phyloP scores from a whole-genome alignment of 2,888 invertebrate species.

The Neocrepidodera transversa region DNA sequence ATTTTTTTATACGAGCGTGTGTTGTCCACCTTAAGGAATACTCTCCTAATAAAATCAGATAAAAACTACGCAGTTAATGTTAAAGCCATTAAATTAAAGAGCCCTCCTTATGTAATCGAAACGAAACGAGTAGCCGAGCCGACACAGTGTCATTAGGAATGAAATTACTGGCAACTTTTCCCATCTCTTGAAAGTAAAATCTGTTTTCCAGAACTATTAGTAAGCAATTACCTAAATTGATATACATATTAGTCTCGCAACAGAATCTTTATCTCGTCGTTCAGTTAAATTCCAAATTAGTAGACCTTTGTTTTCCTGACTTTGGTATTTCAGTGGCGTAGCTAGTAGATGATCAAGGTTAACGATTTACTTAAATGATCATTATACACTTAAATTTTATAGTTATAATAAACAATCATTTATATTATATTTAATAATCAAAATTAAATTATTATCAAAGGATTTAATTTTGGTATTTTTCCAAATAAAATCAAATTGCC shows the following conservation, averaged over 20 bases:
- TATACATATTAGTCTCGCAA: slow-evolving; percentile 51
- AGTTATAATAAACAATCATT: too few species aligned
- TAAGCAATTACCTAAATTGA: slow-evolving; percentile 51
- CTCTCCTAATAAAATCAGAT: background rate
- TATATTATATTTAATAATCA: too few species aligned
- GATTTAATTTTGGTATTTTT: too few species aligned
- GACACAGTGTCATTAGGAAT: slow-evolving; percentile 13
- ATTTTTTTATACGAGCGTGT: too few species aligned
- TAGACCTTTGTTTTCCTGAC: slow-evolving; percentile 7
- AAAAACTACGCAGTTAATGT: background rate
- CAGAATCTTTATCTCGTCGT: slow-evolving; percentile 45
- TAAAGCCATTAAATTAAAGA: background rate
- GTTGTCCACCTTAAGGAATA: background rate
- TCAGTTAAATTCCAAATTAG: slow-evolving; percentile 48
- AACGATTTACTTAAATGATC: too few species aligned
- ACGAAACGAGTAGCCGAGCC: background rate
- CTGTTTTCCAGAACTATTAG: slow-evolving; percentile 45
- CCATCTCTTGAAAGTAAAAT: slow-evolving; percentile 43
- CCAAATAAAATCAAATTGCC: too few species aligned
- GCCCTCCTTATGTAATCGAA: slow-evolving; percentile 6
- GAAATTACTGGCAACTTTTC: slow-evolving; percentile 29
- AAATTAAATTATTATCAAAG: too few species aligned
- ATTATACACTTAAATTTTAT: too few species aligned
- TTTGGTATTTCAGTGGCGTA: slow-evolving; percentile 4
- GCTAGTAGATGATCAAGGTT: too few species aligned